Base-by-base conservation (phyloP, 1,140 invertebrate species). In the Propsilocerus akamusi region DNA sequence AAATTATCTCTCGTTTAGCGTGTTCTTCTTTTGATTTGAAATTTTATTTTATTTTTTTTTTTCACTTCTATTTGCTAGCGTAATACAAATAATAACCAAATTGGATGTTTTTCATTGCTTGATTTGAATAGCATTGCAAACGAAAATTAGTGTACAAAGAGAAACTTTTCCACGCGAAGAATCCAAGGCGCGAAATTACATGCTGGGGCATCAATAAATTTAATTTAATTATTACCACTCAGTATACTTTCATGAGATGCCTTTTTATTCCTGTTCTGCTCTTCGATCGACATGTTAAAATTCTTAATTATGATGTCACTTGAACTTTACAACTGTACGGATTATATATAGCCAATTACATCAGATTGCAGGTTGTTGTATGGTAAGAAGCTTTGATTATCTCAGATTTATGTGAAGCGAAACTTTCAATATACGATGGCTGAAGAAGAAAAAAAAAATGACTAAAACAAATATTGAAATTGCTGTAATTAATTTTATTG, bases 261-360 rank as follows among this genome's bases (percentile, higher is more conserved):
- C n/a, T n/a, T n/a, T n/a, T n/a, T n/a, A n/a, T n/a, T n/a, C n/a
- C n/a, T n/a, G n/a, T n/a, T n/a, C n/a, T n/a, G n/a, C n/a, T n/a
- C n/a, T n/a, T n/a, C n/a, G n/a, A n/a, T n/a, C 34, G 34, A 41
- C 34, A 41, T 20, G 34, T 5, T 41, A 20, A 41, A n/a, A 41
- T 41, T 14, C 17, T 41, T 41, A 41, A 41, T 41, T 41, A 41
- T 41, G 34, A 41, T 41, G 34, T 41, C 34, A 41, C 22, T 41
- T 41, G 11, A 41, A 17, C 34, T 14, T 41, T 10, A 41, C 22
- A 41, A 20, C 8, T 20, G 22, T 41, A 41, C 22, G 34, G 22
- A 20, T 41, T 20, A 41, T 20, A 20, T 20, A 41, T 20, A 41
- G 34, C 14, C 34, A 41, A 41, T 41, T 41, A 41, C 34, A 41